Conservation (phyloP, 2,888 invertebrate species). For the Lepidocyrtinus sp. region DNA sequence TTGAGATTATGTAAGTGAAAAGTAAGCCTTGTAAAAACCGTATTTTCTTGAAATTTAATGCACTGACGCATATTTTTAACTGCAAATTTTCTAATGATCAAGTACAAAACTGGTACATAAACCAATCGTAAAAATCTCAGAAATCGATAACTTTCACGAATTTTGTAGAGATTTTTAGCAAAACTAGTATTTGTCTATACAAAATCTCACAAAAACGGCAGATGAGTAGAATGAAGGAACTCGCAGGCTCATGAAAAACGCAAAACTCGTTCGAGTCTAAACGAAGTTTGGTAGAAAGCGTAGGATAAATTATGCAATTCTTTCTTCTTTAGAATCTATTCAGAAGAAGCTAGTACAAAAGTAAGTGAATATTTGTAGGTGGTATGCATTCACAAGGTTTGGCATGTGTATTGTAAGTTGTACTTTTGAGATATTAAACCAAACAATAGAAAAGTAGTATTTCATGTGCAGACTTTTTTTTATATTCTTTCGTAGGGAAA, state of each 20-base stretch:
- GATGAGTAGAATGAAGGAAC: too few relatives aligned
- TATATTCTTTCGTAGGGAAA: neutral
- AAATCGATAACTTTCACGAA: too few relatives aligned
- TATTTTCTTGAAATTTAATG: too few relatives aligned
- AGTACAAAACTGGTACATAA: too few relatives aligned
- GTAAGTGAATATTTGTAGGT: neutral
- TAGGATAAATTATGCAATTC: conserved; percentile 7
- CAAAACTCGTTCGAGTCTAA: neutral
- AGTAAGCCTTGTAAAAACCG: too few relatives aligned
- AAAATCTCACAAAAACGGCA: too few relatives aligned
- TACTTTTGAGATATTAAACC: neutral
- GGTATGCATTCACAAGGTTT: neutral
- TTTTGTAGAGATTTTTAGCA: too few relatives aligned
- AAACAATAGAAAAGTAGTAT: neutral
- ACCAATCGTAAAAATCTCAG: too few relatives aligned
- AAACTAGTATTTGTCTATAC: too few relatives aligned
- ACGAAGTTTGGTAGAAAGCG: neutral
- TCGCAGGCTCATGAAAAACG: neutral
- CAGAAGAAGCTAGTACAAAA: neutral
- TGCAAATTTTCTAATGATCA: too few relatives aligned
- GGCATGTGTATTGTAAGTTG: neutral
- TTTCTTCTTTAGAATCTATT: neutral
- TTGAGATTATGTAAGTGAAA: too few relatives aligned
- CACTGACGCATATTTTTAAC: too few relatives aligned
- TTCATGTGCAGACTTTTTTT: neutral